These are phyloP conservation scores for Menidia menidia DNA, from an alignment of 2,797 vertebrate species.

Conservation along the genomic window DNA sequence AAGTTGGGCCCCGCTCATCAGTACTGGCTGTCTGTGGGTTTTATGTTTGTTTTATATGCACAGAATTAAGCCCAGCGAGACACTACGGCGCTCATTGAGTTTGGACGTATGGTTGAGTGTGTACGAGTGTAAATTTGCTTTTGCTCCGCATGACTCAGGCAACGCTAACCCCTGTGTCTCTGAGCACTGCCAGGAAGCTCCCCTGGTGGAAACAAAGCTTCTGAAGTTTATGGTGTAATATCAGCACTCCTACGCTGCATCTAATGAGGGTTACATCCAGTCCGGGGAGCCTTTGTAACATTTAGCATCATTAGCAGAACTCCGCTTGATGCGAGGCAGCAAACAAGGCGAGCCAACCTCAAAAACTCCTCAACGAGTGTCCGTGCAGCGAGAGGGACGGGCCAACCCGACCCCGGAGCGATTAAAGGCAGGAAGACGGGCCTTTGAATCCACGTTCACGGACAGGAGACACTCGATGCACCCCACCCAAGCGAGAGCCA, in stretches of 20 bases:
- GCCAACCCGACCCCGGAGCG: too few species aligned
- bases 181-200: constrained; percentile 4
- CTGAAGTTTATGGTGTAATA: constrained; percentile 17
- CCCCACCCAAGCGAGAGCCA: background rate
- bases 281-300: background rate
- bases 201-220: constrained; percentile 18
- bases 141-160: constrained; percentile 2
- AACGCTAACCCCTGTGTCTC: background rate
- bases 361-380: background rate
- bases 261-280: constrained; percentile 14
- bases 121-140: background rate
- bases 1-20: constrained; percentile 38
- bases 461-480: background rate
- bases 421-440: too few species aligned
- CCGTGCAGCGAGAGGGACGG: background rate
- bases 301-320: background rate
- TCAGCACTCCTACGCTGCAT: constrained; percentile 18
- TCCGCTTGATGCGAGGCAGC: background rate
- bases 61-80: constrained; percentile 38
- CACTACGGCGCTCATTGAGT: background rate
- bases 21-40: constrained; percentile 37
- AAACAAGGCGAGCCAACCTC: background rate
- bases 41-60: constrained; percentile 36
- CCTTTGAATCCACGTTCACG: background rate
- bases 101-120: background rate